Evolutionary conservation across 2,888 invertebrate species (phyloP).

Genomic region (Seira sanloemensis): DNA sequence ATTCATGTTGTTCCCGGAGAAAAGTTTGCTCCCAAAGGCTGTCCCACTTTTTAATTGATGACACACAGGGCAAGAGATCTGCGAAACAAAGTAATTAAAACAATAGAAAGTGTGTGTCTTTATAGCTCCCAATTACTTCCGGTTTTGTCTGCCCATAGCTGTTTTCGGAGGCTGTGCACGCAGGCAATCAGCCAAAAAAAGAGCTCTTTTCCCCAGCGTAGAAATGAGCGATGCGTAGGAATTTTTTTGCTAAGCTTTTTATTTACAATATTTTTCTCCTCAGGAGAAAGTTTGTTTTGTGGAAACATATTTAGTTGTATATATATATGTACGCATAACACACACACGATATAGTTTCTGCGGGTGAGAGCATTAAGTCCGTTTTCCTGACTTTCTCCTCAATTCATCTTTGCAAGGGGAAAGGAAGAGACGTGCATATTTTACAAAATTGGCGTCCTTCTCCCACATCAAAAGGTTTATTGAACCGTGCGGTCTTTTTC

Average conservation of each 20-base stretch:
- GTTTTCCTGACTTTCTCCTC: background rate
- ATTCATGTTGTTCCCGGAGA: background rate
- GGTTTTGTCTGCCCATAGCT: background rate
- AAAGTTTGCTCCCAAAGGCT: conserved; percentile 9
- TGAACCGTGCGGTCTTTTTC: no score
- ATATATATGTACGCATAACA: background rate
- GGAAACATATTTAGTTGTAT: background rate
- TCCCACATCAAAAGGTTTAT: background rate
- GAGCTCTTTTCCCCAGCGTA: conserved; percentile 10
- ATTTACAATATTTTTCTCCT: background rate
- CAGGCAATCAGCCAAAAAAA: background rate
- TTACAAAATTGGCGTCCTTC: background rate
- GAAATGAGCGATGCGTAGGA: no score
- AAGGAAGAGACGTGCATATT: background rate
- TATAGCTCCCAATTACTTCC: background rate
- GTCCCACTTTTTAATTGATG: background rate
- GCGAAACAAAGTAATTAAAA: no score
- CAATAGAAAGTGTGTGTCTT: no score
- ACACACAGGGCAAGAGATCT: no score
- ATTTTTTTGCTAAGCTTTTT: background rate
- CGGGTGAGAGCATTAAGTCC: conserved; percentile 22
- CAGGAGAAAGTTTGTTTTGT: background rate
- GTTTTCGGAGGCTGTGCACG: background rate
- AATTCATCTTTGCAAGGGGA: background rate
- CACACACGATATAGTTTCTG: conserved; percentile 32